phyloP scores from a whole-genome alignment of 2,113 vertebrate species.

The Zeus faber region DNA sequence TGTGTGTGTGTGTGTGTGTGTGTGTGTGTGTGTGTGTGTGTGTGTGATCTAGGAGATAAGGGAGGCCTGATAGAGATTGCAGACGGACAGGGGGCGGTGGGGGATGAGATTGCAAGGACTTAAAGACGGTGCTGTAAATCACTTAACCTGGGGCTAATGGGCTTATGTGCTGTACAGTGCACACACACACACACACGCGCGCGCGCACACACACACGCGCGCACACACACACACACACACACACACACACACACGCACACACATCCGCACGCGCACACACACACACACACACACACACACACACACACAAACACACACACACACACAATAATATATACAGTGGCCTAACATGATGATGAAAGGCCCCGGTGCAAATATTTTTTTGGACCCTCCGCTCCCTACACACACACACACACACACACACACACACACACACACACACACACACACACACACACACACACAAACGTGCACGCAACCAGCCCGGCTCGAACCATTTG shows the following conservation, averaged over 20 bases:
- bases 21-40: conserved; percentile 15
- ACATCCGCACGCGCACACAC: conserved; percentile 27
- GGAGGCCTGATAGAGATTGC: conserved; percentile 50
- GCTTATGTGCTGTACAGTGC: conserved; percentile 59
- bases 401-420: conserved; percentile 7
- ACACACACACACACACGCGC: conserved; percentile 29
- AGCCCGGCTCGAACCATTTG: too few species aligned
- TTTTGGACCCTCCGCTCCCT: too few species aligned
- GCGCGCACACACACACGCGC: background rate
- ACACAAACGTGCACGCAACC: conserved; percentile 8
- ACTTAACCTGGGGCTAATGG: conserved; percentile 74
- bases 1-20: conserved; percentile 27
- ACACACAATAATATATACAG: too few species aligned
- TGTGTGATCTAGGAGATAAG: conserved; percentile 62
- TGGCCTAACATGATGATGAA: too few species aligned
- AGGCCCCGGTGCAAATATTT: too few species aligned
- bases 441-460: conserved; percentile 1
- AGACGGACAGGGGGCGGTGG: conserved; percentile 54
- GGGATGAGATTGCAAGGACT: conserved; percentile 63
- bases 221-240: conserved; percentile 3
- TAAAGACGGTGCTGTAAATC: conserved; percentile 68
- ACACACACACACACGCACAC: conserved; percentile 6
- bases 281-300: background rate
- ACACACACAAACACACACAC: too few species aligned
- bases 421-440: conserved; percentile 7